These are phyloP conservation scores for Ophioninae sp. DNA, from an alignment of 2,888 invertebrate genomes.

Conservation along the genomic window DNA sequence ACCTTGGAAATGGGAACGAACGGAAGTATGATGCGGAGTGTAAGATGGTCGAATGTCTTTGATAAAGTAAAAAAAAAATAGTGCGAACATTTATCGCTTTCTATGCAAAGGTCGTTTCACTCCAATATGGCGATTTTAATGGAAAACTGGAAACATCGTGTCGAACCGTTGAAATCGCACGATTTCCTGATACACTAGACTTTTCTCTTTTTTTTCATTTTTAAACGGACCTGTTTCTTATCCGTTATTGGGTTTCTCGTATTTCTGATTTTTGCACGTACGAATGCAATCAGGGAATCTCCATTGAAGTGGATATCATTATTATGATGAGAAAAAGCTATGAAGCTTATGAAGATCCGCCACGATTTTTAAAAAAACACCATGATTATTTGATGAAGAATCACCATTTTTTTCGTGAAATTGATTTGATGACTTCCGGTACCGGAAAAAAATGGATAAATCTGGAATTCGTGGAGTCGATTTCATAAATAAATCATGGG, in stretches of 20 bases:
- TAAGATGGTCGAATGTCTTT: slow-evolving; percentile 21
- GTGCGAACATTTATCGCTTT: slow-evolving; percentile 13
- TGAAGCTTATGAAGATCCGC: too few relatives aligned
- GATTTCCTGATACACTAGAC: background rate
- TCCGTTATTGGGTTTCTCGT: background rate
- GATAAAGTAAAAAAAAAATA: slow-evolving; percentile 5
- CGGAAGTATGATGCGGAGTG: slow-evolving; percentile 34
- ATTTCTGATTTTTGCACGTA: background rate
- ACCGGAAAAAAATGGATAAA: too few relatives aligned
- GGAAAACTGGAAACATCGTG: background rate
- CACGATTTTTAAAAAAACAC: too few relatives aligned
- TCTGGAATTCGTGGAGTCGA: too few relatives aligned
- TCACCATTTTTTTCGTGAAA: too few relatives aligned
- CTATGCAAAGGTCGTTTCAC: slow-evolving; percentile 31
- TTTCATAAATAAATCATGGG: too few relatives aligned
- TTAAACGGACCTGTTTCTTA: background rate
- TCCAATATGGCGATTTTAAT: slow-evolving; percentile 32
- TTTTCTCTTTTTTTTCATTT: background rate
- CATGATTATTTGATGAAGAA: too few relatives aligned
- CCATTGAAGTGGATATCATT: background rate
- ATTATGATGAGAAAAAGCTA: slow-evolving; percentile 3
- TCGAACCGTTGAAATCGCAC: background rate
- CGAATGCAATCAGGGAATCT: background rate
- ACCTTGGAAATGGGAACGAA: slow-evolving; percentile 20
- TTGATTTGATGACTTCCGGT: too few relatives aligned